Evolutionary conservation across 1,140 invertebrate species (phyloP).

Genomic region (Drosophila carrolli): DNA sequence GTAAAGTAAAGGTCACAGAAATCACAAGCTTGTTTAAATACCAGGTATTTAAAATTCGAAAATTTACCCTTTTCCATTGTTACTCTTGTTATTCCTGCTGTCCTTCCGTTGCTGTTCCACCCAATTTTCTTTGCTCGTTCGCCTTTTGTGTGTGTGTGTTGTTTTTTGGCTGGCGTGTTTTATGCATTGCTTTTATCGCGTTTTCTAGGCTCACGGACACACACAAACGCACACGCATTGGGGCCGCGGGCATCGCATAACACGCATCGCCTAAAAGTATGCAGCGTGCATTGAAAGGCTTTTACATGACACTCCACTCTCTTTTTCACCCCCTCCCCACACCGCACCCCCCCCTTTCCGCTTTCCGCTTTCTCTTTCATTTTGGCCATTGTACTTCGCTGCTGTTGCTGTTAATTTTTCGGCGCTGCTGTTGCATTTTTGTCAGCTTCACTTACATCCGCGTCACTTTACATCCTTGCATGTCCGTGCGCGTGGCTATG

Average conservation of each 20-base stretch:
- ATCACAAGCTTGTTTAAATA: not conserved
- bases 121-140: conserved; percentile 34
- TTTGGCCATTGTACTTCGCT: conserved; percentile 46
- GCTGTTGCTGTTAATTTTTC: conserved; percentile 78
- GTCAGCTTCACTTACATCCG: conserved; percentile 44
- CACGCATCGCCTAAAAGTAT: conserved; percentile 75
- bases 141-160: conserved; percentile 15
- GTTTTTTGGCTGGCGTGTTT: conserved; percentile 51
- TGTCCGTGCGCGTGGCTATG: conserved; percentile 28
- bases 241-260: conserved; percentile 44
- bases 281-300: conserved; percentile 76
- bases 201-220: conserved; percentile 64
- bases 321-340: conserved; percentile 3
- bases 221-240: conserved; percentile 7
- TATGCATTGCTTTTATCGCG: conserved; percentile 83
- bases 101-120: conserved; percentile 3
- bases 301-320: conserved; percentile 67
- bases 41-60: conserved; percentile 13
- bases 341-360: not conserved
- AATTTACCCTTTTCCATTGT: conserved; percentile 16
- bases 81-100: conserved; percentile 8
- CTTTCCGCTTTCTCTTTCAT: conserved; percentile 49
- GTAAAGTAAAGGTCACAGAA: not conserved
- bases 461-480: conserved; percentile 51
- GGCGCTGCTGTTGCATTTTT: conserved; percentile 74